These are phyloP conservation scores for Peromyscus nudipes DNA, from an alignment of 2,797 vertebrate genomes.

Conservation along the genomic window DNA sequence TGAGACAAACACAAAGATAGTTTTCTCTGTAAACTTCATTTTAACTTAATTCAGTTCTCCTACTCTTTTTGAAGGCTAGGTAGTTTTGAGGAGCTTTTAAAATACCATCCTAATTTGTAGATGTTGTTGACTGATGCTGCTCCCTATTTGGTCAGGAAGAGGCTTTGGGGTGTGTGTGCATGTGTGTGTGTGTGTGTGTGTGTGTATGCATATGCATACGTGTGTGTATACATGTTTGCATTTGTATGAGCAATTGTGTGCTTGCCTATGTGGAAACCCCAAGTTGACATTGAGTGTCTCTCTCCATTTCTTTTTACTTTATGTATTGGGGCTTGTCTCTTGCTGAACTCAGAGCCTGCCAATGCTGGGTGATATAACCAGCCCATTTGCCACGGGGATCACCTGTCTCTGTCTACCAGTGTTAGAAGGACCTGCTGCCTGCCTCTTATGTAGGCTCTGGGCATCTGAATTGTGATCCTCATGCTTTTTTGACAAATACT, in stretches of 20 bases:
- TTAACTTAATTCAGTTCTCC: background rate
- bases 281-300: background rate
- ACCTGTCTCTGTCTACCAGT: background rate
- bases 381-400: background rate
- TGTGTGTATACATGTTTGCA: background rate
- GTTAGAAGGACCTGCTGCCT: background rate
- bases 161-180: background rate
- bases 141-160: background rate
- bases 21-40: constrained; percentile 43
- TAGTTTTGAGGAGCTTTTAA: background rate
- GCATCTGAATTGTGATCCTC: background rate
- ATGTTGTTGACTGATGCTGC: background rate
- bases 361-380: background rate
- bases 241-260: background rate
- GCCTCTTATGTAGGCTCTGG: background rate
- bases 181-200: background rate
- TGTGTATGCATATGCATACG: background rate
- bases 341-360: background rate
- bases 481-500: background rate
- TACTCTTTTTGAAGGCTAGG: background rate
- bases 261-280: background rate
- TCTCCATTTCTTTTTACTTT: background rate
- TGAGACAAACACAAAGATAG: background rate
- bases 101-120: background rate
- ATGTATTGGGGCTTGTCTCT: background rate